Base-by-base conservation (phyloP, 2,888 invertebrate genomes). In the Rhopalosiphum nymphaeae region DNA sequence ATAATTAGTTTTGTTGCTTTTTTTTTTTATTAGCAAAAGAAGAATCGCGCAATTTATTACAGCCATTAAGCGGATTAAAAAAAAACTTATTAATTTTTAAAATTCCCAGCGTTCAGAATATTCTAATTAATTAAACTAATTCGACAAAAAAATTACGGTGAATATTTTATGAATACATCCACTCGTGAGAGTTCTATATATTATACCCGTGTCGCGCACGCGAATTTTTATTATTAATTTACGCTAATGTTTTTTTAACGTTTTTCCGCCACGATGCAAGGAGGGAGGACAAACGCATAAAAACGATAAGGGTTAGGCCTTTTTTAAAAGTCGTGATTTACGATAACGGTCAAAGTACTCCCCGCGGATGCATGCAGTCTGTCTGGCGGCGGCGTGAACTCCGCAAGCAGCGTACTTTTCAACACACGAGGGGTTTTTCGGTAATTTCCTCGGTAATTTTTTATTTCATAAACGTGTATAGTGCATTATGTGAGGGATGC, bases 171-270 rank as follows among this genome's bases (percentile, higher is more conserved):
- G 53, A 26, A 84, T 21, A 84, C 56, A 46, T 91, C 46, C 46
- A 49, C 84, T 53, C 85, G 53, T n/a, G 56, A 36, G 56, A 42
- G 56, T 42, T 42, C 89, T 36, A 56, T 46, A 46, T 86, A 86
- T 86, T 57, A n/a, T 9, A 44, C n/a, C 67, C 36, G 67, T 67
- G 67, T 36, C 53, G 91, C 91, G 91, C 57, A 92, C 57, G 92
- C 88, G 49, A 87, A 88, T 88, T 67, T 90, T 90, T 57, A 86
- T 94, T 94, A 90, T 94, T 94, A 94, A 94, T 94, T 94, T 90
- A 90, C 84, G 93, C 90, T 90, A 94, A 94, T 90, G 90, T 89
- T 49, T 85, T 94, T 90, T 94, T 94, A 85, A 93, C 93, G 84
- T 85, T 89, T 93, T 90, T 57, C 86, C 86, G 61, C 36, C 61